Percentiles rank a stretch among this genome's conserved stretches.
Conservation (phyloP, 2,797 vertebrate species). For the Manis crassicaudata region DNA sequence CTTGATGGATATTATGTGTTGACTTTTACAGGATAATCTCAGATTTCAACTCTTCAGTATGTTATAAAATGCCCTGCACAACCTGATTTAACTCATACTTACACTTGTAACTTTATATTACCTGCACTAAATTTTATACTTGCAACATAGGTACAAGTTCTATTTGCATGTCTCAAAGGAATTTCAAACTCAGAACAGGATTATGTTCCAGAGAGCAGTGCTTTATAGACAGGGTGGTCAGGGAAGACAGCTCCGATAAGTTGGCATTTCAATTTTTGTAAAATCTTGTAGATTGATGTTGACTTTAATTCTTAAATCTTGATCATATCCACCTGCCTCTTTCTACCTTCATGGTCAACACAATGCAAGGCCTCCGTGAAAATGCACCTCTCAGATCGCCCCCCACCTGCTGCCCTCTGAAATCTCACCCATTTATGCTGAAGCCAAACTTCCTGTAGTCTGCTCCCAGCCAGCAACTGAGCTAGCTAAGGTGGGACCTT, state of each 20-base stretch:
- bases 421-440: background rate
- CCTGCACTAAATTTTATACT: background rate
- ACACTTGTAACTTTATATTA: background rate
- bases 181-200: background rate
- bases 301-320: background rate
- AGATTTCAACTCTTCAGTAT: background rate
- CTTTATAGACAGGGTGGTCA: background rate
- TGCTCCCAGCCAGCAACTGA: background rate
- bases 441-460: background rate
- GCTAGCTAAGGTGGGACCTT: rapidly evolving
- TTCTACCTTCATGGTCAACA: background rate
- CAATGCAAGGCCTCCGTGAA: background rate
- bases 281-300: background rate
- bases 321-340: background rate
- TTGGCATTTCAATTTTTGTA: background rate
- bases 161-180: background rate
- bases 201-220: background rate
- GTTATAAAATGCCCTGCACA: background rate
- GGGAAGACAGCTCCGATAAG: background rate
- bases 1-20: background rate
- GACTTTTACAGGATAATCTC: background rate
- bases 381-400: background rate
- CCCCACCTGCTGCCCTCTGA: background rate
- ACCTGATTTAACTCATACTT: background rate
- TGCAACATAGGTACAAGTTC: background rate